These are phyloP conservation scores for Shinisaurus crocodilurus DNA, from an alignment of 2,113 vertebrate species.

Conservation along the genomic window DNA sequence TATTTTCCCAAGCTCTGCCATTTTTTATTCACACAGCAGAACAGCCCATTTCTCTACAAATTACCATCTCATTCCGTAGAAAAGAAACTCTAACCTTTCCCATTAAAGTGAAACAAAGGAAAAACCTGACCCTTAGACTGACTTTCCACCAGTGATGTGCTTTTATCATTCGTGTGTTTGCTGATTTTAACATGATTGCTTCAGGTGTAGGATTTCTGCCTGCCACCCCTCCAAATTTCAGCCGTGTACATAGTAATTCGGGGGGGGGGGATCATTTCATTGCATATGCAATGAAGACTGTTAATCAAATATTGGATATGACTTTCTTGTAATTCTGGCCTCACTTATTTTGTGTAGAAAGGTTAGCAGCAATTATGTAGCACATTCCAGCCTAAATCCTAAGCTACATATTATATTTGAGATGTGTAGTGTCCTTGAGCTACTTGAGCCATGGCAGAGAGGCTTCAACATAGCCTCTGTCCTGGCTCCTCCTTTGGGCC, in stretches of 20 bases:
- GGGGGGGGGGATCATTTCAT: constrained; percentile 10
- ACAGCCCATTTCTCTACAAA: background rate
- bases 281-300: constrained; percentile 18
- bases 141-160: background rate
- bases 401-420: constrained; percentile 43
- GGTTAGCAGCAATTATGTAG: constrained; percentile 40
- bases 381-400: constrained; percentile 23
- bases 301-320: constrained; percentile 42
- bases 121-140: background rate
- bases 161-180: background rate
- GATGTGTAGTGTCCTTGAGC: background rate
- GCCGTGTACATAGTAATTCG: constrained; percentile 25
- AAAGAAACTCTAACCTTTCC: background rate
- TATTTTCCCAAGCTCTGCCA: background rate
- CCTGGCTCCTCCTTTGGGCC: background rate
- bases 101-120: background rate
- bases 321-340: background rate
- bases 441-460: background rate
- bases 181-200: background rate
- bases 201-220: background rate
- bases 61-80: background rate
- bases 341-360: constrained; percentile 24
- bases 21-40: background rate
- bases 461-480: background rate
- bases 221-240: constrained; percentile 17